Evolutionary conservation across 2,113 vertebrate genomes (phyloP).

Genomic region (Cheilinus undulatus): DNA sequence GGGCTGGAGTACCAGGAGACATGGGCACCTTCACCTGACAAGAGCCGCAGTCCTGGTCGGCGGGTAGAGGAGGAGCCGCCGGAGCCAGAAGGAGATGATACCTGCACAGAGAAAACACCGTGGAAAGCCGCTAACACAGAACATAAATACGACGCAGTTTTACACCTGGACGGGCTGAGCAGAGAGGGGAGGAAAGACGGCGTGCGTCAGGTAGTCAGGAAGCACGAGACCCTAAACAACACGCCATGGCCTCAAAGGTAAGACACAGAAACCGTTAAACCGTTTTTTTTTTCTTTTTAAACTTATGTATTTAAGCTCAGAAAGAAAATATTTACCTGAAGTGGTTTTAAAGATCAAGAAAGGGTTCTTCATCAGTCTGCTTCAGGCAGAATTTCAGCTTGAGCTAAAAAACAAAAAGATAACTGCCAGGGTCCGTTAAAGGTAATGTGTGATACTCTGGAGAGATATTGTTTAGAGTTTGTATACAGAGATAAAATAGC

Average conservation of each 20-base stretch:
- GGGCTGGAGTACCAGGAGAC: slow-evolving; percentile 77
- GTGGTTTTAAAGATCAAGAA: no score
- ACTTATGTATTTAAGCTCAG: no score
- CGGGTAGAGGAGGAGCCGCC: neutral
- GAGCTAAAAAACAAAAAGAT: no score
- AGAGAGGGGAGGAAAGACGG: slow-evolving; percentile 4
- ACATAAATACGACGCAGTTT: slow-evolving; percentile 49
- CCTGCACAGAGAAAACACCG: neutral
- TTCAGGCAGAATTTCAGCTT: no score
- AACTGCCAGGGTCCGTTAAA: no score
- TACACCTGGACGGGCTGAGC: slow-evolving; percentile 45
- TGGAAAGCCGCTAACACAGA: neutral
- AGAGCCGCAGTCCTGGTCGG: neutral
- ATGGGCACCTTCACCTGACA: slow-evolving; percentile 69
- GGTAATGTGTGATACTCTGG: no score
- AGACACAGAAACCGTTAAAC: slow-evolving; percentile 8
- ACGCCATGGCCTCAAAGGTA: slow-evolving; percentile 61
- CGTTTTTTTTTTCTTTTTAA: no score
- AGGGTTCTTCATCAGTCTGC: no score
- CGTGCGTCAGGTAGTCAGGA: slow-evolving; percentile 47
- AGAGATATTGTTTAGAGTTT: no score
- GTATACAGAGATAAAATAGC: no score
- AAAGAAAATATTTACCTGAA: no score
- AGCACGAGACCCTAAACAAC: slow-evolving; percentile 62
- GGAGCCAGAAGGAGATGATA: neutral